Evolutionary conservation across 2,797 vertebrate species (phyloP), one percentile per base, ranked within the genome.

Genomic region (Rallus crepitans): DNA sequence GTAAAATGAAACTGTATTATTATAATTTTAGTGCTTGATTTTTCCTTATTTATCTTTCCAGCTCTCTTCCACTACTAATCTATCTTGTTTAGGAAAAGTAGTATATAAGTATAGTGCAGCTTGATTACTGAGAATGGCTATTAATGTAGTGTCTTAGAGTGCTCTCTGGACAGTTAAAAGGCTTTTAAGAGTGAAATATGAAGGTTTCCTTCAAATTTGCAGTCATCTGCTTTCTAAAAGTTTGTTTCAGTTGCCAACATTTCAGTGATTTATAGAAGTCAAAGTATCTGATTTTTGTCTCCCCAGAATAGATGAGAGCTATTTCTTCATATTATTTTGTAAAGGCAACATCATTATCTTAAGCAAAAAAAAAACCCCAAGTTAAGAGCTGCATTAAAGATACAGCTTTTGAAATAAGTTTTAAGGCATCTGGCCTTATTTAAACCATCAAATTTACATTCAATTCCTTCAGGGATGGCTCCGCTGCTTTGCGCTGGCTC

Each of bases 361-460:
- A 77, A 85, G 92, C n/a, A 66, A 73, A 13, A 12, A 12, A 55
- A 47, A 37, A 23, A 25, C 48, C 50, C 48, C 50, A 68, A 60
- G 56, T 93, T 65, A 77, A 96, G 83, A 95, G 52, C 78, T 79
- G 87, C 92, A 95, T 96, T 83, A 96, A 96, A 97, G 96, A 97
- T 82, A 88, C 19, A 93, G 94, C 66, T 92, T 97, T 97, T 73
- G 69, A 90, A 94, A 87, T 80, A 81, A 94, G 91, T 94, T 93
- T 94, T 75, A 94, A 95, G 72, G 96, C 97, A 98, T 97, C 97
- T 98, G 98, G 98, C 97, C 97, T 96, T 96, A 96, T 97, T 98
- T 98, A 98, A 98, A 95, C 92, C 93, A 96, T 97, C 97, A 95
- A 87, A 97, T 97, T 97, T 96, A 96, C 90, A 97, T 97, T 96